Conservation (phyloP, 2,888 invertebrate genomes). For the Agriotes lineatus region DNA sequence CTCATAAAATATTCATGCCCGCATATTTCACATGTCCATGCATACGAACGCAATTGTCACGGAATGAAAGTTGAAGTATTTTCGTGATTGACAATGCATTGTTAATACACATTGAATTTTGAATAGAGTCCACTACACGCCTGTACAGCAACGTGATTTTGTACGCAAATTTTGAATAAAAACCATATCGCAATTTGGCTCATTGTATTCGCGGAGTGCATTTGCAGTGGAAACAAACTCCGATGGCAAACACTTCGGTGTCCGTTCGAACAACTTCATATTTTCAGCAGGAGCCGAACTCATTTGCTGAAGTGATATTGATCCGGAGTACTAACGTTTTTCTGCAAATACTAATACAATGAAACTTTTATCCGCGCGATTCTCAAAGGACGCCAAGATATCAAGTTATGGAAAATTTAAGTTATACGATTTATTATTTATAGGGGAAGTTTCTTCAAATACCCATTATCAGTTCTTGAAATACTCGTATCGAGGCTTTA, state of each 20-base stretch:
- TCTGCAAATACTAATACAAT: not conserved
- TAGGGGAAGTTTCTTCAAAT: not conserved
- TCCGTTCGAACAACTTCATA: no score
- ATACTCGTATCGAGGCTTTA: no score
- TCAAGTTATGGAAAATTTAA: not conserved
- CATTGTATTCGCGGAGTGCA: conserved; percentile 1
- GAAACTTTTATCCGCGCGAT: conserved; percentile 1
- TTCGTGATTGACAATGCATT: conserved; percentile 45
- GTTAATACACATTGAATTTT: conserved; percentile 45
- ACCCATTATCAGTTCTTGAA: not conserved
- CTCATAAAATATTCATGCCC: conserved; percentile 45
- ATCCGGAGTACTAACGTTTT: not conserved
- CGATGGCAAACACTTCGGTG: not conserved
- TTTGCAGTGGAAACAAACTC: not conserved
- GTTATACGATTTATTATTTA: conserved; percentile 9
- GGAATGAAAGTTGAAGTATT: conserved; percentile 45
- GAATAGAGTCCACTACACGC: conserved; percentile 22
- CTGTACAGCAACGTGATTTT: conserved; percentile 31
- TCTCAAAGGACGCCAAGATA: not conserved
- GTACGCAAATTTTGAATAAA: conserved; percentile 10
- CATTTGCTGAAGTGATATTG: no score
- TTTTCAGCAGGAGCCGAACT: no score
- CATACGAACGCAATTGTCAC: conserved; percentile 44
- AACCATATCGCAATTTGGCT: conserved; percentile 24
- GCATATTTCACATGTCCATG: conserved; percentile 44